Evolutionary conservation across 1,140 invertebrate species (phyloP).

Genomic region (Agraylea sexmaculata): DNA sequence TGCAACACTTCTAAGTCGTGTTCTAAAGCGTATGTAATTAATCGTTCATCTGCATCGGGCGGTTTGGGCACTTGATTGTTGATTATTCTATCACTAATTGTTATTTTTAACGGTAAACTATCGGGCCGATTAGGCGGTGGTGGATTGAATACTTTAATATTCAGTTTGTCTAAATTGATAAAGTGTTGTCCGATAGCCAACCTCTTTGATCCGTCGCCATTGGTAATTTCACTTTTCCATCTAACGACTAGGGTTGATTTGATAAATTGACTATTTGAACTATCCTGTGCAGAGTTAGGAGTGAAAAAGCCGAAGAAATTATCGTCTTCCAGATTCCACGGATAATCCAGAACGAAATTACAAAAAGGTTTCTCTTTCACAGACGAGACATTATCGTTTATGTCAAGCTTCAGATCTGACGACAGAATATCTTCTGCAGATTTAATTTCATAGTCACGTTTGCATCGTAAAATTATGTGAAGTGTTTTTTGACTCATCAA

Average conservation of each 20-base stretch:
- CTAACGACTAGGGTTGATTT: slow-evolving; percentile 39
- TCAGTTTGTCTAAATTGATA: slow-evolving; percentile 36
- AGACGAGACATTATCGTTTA: slow-evolving; percentile 14
- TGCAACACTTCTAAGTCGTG: slow-evolving; percentile 39
- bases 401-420: slow-evolving; percentile 28
- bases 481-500: slow-evolving; percentile 30
- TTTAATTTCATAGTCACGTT: slow-evolving; percentile 24
- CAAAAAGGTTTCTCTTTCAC: slow-evolving; percentile 29
- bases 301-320: slow-evolving; percentile 11
- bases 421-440: slow-evolving; percentile 26
- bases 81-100: slow-evolving; percentile 13
- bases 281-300: slow-evolving; percentile 15
- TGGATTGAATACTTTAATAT: slow-evolving; percentile 24
- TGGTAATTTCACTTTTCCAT: slow-evolving; percentile 38
- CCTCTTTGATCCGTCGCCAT: slow-evolving; percentile 28
- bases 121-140: not conserved
- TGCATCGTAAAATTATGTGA: slow-evolving; percentile 31
- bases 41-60: slow-evolving; percentile 26
- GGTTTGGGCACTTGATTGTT: too few species aligned
- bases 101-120: slow-evolving; percentile 10
- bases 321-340: slow-evolving; percentile 25
- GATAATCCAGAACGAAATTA: slow-evolving; percentile 30
- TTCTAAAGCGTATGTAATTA: slow-evolving; percentile 40
- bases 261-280: slow-evolving; percentile 24
- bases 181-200: slow-evolving; percentile 39